phyloP scores from a whole-genome alignment of 2,113 vertebrate species.

The Daphoenositta chrysoptera region DNA sequence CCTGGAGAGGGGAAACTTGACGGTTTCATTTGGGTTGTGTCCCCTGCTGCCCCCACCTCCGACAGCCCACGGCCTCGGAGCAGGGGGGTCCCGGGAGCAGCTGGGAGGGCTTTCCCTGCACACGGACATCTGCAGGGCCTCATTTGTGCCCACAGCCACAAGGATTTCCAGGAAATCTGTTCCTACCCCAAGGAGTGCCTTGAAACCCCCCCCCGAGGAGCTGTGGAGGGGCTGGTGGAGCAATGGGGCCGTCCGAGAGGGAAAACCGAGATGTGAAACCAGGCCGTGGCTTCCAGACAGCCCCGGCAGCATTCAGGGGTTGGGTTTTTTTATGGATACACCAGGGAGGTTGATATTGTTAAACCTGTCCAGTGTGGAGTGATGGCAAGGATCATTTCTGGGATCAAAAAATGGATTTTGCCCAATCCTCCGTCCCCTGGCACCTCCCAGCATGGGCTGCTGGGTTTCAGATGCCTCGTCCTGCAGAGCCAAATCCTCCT shows the following conservation, averaged over 20 bases:
- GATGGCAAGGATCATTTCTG: background rate
- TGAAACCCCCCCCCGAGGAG: background rate
- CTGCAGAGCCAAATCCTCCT: background rate
- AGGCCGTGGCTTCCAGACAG: background rate
- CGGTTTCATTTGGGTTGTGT: background rate
- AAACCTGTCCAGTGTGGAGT: background rate
- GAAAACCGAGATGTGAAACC: fast-evolving
- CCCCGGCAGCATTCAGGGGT: background rate
- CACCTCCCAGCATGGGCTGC: background rate
- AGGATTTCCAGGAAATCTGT: background rate
- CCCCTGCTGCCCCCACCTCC: background rate
- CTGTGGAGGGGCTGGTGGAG: background rate
- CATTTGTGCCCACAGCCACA: background rate
- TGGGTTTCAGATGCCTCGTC: background rate
- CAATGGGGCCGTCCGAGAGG: background rate
- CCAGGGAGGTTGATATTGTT: background rate
- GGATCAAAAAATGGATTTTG: background rate
- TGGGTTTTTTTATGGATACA: background rate
- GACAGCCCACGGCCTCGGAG: fast-evolving
- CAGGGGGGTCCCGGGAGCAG: background rate
- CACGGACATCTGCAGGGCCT: background rate
- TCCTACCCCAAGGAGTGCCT: background rate
- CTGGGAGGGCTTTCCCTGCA: background rate
- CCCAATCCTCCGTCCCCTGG: background rate
- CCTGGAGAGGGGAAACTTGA: background rate